Evolutionary conservation across 2,113 vertebrate genomes (phyloP).

Genomic region (Martes martes): DNA sequence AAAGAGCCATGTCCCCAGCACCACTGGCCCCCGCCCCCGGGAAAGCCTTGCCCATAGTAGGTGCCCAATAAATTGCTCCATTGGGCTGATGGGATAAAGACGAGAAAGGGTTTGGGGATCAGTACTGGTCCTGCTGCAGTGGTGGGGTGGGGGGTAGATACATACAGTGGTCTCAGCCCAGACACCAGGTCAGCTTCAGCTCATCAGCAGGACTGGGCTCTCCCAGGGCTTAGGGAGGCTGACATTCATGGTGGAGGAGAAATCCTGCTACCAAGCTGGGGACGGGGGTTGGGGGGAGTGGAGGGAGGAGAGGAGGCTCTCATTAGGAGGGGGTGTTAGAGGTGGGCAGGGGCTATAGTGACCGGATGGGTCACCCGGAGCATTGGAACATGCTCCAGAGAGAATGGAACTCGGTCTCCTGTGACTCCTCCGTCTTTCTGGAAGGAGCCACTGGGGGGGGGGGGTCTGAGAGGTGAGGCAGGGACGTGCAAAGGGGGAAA

Average conservation of each 20-base stretch:
- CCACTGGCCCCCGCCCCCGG: no score
- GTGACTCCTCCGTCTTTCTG: not conserved
- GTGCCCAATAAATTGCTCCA: not conserved
- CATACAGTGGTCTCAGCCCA: not conserved
- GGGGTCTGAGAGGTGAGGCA: not conserved
- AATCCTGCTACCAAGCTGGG: not conserved
- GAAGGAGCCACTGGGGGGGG: not conserved
- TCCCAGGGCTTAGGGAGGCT: not conserved
- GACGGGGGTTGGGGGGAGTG: no score
- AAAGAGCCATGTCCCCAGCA: not conserved
- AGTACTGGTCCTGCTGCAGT: not conserved
- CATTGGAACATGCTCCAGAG: not conserved
- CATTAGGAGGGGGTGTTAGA: not conserved
- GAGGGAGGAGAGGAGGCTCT: not conserved
- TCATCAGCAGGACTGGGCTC: not conserved
- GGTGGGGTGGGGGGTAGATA: not conserved
- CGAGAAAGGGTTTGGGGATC: not conserved
- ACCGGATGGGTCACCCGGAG: no score
- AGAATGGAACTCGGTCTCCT: not conserved
- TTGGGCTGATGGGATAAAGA: not conserved
- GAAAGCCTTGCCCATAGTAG: not conserved
- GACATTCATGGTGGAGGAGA: not conserved
- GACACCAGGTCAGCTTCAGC: not conserved
- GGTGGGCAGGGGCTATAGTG: rapidly evolving
- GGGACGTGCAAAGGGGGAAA: not conserved